Base-by-base conservation (phyloP, 2,888 invertebrate species). In the Criorhina ranunculi region DNA sequence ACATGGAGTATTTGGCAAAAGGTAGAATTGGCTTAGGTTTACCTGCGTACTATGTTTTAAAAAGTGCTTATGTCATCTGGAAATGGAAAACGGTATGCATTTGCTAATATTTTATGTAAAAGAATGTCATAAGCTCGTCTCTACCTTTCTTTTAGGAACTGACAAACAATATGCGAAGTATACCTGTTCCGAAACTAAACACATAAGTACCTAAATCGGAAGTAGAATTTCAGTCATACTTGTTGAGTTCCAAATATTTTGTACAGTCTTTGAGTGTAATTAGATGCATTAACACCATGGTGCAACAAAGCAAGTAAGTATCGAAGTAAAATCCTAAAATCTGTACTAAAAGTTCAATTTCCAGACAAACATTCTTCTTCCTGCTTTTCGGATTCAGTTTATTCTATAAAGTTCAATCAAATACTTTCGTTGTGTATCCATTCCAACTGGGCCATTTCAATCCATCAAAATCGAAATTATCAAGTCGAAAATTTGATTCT, bases 371-470 rank as follows among this genome's bases (percentile, higher is more conserved):
- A 1, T 37, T 35, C 2, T 6, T 40, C 8, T 7, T 40, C 1
- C 37, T 51, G 0, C 24, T 51, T 7, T 12, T 29, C 4, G 66
- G 29, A 8, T 15, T 51, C 0, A 11, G 24, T 37, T 40, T 51
- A 0, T 0, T 69, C 7, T 11, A n/a, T 24, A 29, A 37, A 11
- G 62, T 37, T 1, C 37, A 37, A 19, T 29, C 59, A 0, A 40
- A 33, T 0, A 24, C 62, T 44, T 70, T 62, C 24, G 35, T 78
- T n/a, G 77, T 78, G n/a, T 78, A 70, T 19, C 77, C 77, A 8
- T 46, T 46, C 46, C 42, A 37, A 55, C 29, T 55, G 5, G 44
- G 33, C 3, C 29, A 57, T 5, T 9, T 19, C 0, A 33, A 19
- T 46, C 7, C 42, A 9, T 15, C 53, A 9, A 42, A n/a, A 8